phyloP scores from a whole-genome alignment of 2,888 invertebrate genomes.

The Geotrupes spiniger region DNA sequence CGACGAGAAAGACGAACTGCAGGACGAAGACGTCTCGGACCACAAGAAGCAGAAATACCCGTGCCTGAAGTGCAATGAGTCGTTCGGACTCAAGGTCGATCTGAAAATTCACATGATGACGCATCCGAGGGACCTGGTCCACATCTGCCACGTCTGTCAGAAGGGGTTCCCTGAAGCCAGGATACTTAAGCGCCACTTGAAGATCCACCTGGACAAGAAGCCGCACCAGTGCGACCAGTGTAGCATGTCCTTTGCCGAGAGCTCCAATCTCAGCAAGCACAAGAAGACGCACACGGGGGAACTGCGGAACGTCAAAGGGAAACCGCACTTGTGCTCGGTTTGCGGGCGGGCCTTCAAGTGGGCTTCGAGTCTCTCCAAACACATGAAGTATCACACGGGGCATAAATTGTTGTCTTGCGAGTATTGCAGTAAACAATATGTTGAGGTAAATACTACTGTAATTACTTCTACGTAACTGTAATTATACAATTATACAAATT shows the following conservation, averaged over 20 bases:
- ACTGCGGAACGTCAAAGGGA: constrained; percentile 49
- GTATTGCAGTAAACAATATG: constrained; percentile 52
- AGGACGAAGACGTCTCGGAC: constrained; percentile 6
- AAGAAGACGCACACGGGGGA: constrained; percentile 54
- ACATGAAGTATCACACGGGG: constrained; percentile 55
- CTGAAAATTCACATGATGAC: constrained; percentile 50
- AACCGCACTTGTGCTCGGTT: constrained; percentile 50
- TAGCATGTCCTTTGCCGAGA: constrained; percentile 53
- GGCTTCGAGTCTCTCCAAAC: constrained; percentile 53
- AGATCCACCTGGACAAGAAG: constrained; percentile 51
- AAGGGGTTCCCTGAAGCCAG: constrained; percentile 50
- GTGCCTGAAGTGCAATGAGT: constrained; percentile 46
- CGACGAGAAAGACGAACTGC: constrained; percentile 12
- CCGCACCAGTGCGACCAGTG: constrained; percentile 53
- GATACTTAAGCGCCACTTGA: constrained; percentile 50
- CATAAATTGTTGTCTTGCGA: constrained; percentile 51
- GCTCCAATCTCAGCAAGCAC: constrained; percentile 53
- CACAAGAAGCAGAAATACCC: constrained; percentile 37
- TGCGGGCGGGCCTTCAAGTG: constrained; percentile 54
- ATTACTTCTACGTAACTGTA: constrained; percentile 24
- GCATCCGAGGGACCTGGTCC: constrained; percentile 48
- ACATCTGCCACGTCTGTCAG: constrained; percentile 46
- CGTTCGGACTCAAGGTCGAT: constrained; percentile 48
- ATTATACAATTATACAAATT: background rate
- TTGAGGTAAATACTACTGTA: constrained; percentile 44